A percentile compares a stretch with the other conserved stretches of the same genome.
Evolutionary conservation across 2,797 vertebrate genomes (phyloP).

Genomic region (Gambusia yucatana): DNA sequence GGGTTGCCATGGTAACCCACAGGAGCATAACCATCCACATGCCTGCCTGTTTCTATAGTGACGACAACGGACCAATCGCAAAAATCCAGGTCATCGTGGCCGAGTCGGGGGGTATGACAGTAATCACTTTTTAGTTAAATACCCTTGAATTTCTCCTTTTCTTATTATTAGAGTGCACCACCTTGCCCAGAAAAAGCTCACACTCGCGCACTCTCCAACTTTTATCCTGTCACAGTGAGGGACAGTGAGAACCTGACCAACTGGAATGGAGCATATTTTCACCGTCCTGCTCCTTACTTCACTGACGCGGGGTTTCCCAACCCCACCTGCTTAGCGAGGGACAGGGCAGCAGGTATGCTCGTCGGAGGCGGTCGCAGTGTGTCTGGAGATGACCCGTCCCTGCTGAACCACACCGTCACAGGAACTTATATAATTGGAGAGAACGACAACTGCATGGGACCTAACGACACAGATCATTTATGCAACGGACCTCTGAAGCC

Average conservation of each 20-base stretch:
- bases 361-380: conserved; percentile 19
- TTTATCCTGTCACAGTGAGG: conserved; percentile 75
- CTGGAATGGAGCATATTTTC: conserved; percentile 90
- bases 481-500: conserved; percentile 96
- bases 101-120: conserved; percentile 89
- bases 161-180: conserved; percentile 22
- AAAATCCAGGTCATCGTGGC: conserved; percentile 94
- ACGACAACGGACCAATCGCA: conserved; percentile 93
- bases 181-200: conserved; percentile 31
- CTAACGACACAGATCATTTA: conserved; percentile 82
- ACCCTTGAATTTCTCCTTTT: conserved; percentile 10
- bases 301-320: conserved; percentile 93
- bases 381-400: conserved; percentile 15
- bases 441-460: conserved; percentile 82
- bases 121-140: conserved; percentile 47
- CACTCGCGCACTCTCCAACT: conserved; percentile 18
- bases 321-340: conserved; percentile 80
- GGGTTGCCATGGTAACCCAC: conserved; percentile 87
- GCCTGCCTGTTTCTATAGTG: conserved; percentile 95
- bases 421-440: conserved; percentile 89
- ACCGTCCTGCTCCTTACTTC: conserved; percentile 89
- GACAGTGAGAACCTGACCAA: conserved; percentile 89
- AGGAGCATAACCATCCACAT: conserved; percentile 92
- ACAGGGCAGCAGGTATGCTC: conserved; percentile 58
- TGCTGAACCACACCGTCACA: conserved; percentile 13